A percentile compares a stretch with the other conserved stretches of the same genome.
Conservation (phyloP, 2,797 vertebrate species). For the Halcyon badia region DNA sequence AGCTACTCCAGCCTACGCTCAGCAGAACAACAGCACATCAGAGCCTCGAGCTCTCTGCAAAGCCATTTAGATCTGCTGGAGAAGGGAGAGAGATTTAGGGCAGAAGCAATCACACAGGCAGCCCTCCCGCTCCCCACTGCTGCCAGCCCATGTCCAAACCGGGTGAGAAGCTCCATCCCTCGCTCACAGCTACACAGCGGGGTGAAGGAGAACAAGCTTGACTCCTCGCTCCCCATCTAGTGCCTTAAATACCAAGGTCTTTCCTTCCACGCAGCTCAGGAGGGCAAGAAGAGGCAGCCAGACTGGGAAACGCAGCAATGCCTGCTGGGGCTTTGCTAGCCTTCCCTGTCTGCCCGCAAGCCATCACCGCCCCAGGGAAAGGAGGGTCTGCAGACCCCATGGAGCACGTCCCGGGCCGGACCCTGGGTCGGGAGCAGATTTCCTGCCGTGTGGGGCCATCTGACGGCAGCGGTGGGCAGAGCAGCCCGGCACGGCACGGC, state of each 20-base stretch:
- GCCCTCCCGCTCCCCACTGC: not conserved
- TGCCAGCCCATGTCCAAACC: accelerated
- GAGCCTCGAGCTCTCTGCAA: accelerated
- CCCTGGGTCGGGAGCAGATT: not conserved
- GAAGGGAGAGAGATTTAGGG: not conserved
- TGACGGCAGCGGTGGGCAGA: constrained; percentile 46
- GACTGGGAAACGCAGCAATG: accelerated
- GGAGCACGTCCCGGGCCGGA: not conserved
- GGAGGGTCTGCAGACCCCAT: accelerated
- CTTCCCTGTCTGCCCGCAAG: not conserved
- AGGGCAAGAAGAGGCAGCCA: not conserved
- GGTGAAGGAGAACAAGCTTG: not conserved
- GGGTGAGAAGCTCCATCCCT: not conserved
- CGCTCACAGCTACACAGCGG: accelerated
- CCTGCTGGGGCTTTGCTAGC: not conserved
- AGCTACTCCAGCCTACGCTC: not conserved
- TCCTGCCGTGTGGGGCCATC: constrained; percentile 69
- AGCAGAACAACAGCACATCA: not conserved
- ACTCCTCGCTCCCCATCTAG: accelerated
- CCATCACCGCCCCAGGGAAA: accelerated
- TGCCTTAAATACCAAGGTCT: not conserved
- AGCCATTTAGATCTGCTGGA: not conserved
- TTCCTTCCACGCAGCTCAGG: not conserved
- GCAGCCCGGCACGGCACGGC: too few relatives aligned
- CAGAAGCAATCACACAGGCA: accelerated